A percentile compares a stretch with the other conserved stretches of the same genome.
Conservation (phyloP, 2,888 invertebrate species). For the Tryphoninae sp. region DNA sequence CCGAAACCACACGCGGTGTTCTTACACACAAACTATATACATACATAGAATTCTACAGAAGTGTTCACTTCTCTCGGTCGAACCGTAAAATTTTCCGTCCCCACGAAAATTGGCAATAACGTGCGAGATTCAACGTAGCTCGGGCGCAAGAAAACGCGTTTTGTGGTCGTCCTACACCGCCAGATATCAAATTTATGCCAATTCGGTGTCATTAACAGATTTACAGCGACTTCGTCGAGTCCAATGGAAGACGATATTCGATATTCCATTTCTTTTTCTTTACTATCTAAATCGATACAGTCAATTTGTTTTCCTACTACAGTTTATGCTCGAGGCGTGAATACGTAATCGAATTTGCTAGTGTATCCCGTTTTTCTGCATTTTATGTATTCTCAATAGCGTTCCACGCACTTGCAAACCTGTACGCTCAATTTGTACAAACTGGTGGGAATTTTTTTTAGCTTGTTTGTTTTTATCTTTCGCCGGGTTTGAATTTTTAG, state of each 20-base stretch:
- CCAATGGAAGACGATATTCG: not conserved
- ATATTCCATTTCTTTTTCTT: not conserved
- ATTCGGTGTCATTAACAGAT: conserved; percentile 20
- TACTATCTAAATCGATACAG: too few species aligned
- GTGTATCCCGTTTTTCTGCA: not conserved
- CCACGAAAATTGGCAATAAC: conserved; percentile 25
- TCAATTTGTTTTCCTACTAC: not conserved
- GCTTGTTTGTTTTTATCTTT: not conserved
- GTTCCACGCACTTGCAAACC: not conserved
- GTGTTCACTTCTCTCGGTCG: conserved; percentile 7
- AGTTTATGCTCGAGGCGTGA: not conserved
- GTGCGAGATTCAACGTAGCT: not conserved
- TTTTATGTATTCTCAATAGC: not conserved
- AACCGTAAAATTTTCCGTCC: conserved; percentile 31
- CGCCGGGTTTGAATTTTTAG: not conserved
- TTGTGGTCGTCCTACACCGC: too few species aligned
- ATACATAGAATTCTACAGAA: not conserved
- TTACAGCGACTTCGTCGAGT: conserved; percentile 16
- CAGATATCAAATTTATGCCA: conserved; percentile 38
- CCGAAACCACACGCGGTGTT: not conserved
- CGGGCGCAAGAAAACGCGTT: too few species aligned
- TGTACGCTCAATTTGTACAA: not conserved
- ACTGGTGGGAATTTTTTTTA: not conserved
- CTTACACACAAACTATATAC: not conserved
- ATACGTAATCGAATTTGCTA: not conserved